Evolutionary conservation across 2,888 invertebrate species (phyloP), one percentile per base, ranked within the genome.

Genomic region (Criorhina ranunculi): DNA sequence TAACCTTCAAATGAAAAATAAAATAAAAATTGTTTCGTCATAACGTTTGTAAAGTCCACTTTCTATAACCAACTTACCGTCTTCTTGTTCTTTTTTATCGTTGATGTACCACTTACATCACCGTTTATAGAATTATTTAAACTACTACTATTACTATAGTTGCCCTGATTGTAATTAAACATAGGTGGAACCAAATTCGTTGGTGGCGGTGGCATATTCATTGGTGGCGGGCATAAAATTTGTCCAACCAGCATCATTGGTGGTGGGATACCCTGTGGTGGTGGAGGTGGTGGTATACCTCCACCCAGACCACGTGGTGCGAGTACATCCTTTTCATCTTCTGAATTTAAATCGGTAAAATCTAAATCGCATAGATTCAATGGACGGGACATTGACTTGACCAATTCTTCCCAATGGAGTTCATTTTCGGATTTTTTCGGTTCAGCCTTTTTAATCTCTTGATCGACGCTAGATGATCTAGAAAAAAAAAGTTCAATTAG

Each of bases 351-450:
- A 92, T 99, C 99, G 9, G 98, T 98, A 92, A 99, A 99, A 92
- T 99, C 99, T 89, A 99, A 93, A 92, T 99, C 99, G 91, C 98
- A 98, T 57, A 98, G 94, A 87, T 96, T 95, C 90, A 97, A 93
- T 85, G 96, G 95, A 86, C 97, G 93, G 81, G 95, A 93, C 88
- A 96, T 93, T 86, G 95, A 95, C 42, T 95, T 95, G 62, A 96
- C 95, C 83, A 99, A 92, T 89, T 97, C 97, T 89, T 99, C 98
- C 99, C 99, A 99, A 89, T 98, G 97, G 1, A 98, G 92, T 89
- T 99, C 98, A 89, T 97, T 97, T 92, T 98, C 98, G 0, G 97
- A 96, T 90, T 98, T 96, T 91, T 97, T 97, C 35, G 94, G 93
- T 90, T 96, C 96, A 33, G 94, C 89, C 91, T 95, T 87, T 94